Base-by-base conservation (phyloP, 1,140 invertebrate genomes). In the Nebria ingens region DNA sequence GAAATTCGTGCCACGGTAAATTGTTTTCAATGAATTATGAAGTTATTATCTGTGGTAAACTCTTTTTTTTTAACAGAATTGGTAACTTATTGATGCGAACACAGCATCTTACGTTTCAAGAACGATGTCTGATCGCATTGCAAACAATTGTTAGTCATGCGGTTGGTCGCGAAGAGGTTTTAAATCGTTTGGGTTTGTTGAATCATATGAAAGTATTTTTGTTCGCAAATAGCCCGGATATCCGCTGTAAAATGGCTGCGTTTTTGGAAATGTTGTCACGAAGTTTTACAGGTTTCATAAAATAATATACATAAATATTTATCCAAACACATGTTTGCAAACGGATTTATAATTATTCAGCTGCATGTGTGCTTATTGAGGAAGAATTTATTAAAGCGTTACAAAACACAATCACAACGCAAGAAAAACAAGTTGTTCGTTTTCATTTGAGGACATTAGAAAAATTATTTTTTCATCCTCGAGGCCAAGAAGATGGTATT, bases 1-100 rank as follows among this genome's bases (percentile, higher is more conserved):
- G 17, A 45, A 45, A 45, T 45, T 45, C 17, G 40, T 45, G 4
- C 9, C 9, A 11, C 9, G 40, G 40, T 45, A 45, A 58, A 58
- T 45, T 62, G 55, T 23, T 68, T 60, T 54, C 62, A 68, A 63
- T 65, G 64, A 19, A 57, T 69, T 23, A 58, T 68, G 12, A 40
- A 66, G 61, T 59, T 66, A 56, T 42, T 12, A 50, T 25, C 3
- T 15, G 38, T 52, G 15, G 22, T 49, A 40, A 15, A 21, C 17
- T 50, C 19, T 15, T n/a, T n/a, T n/a, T n/a, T n/a, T n/a, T 40
- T 49, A 38, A 51, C 34, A 65, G 65, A 59, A 50, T 66, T 29
- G 55, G 58, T 11, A 58, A 63, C 56, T 54, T 66, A 9, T n/a
- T 67, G n/a, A 6, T 51, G 2, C 55, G 65, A 49, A 29, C 25